phyloP scores from a whole-genome alignment of 2,113 vertebrate genomes.

The Lamprotornis superbus region DNA sequence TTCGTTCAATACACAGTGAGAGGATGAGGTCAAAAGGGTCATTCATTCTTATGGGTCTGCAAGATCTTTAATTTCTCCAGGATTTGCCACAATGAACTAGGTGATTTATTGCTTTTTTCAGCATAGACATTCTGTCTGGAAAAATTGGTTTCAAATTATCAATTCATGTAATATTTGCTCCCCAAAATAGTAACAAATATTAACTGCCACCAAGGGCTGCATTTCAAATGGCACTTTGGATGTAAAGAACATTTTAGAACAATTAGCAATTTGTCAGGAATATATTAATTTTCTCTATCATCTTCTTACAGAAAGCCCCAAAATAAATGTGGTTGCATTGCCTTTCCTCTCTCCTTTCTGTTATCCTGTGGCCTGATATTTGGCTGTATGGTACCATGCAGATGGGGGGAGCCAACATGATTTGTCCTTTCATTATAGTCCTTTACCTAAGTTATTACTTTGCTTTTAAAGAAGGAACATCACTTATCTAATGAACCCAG shows the following conservation, averaged over 20 bases:
- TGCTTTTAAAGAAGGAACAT: background rate
- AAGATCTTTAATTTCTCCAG: background rate
- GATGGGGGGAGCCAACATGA: rapidly evolving
- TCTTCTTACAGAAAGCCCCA: background rate
- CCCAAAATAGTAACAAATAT: background rate
- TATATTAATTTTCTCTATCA: background rate
- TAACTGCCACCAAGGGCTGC: background rate
- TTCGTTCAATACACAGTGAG: background rate
- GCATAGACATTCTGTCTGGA: background rate
- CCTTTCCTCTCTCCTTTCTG: background rate
- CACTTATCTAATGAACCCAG: background rate
- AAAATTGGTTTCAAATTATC: background rate
- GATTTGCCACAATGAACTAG: background rate
- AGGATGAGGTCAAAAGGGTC: background rate
- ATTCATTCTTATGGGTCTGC: background rate
- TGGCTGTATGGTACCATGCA: background rate
- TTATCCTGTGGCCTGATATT: background rate
- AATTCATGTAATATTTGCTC: background rate
- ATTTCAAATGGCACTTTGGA: background rate
- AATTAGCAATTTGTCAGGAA: background rate
- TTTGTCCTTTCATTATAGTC: background rate
- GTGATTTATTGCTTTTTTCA: background rate
- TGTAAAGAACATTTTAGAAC: background rate
- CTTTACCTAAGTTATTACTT: background rate
- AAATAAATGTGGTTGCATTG: background rate